Evolutionary conservation across 2,888 invertebrate genomes (phyloP), one percentile per base, ranked within the genome.

Genomic region (Cerastis rubricosa): DNA sequence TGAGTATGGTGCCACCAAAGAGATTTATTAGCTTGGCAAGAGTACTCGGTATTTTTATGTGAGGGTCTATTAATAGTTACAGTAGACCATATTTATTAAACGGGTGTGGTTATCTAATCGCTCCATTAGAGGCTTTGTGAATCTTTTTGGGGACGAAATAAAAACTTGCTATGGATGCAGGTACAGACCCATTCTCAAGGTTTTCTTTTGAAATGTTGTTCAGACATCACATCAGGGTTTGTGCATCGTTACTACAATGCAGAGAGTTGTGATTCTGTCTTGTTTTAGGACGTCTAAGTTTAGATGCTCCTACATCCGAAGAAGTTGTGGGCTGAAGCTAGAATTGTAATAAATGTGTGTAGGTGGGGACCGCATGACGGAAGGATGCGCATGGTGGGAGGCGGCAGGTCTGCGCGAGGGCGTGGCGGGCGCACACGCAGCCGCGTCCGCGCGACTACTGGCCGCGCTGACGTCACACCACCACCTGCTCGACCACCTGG

Each of bases 401-500:
- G 98, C 95, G 78, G 92, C 89, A 19, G 95, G 98, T 71, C 97
- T 99, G 82, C 98, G 98, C 90, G 97, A 97, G 61, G 98, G 98
- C 90, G 98, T 99, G 91, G 98, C 98, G 89, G 97, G 97, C 63
- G 98, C 99, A 43, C 99, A 99, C 94, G 97, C 97, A 86, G 98
- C 98, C 88, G 99, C 99, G 2, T 99, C 99, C 12, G 97, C 98
- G 78, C 98, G 98, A 83, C 98, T 99, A 66, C 97, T 99, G 83
- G 98, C 98, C 89, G 98, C 99, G 83, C 97, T 99, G 84, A 98
- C 98, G 88, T 97, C 98, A 84, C 98, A 99, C 88, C 99, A 99
- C 95, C 98, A 98, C 90, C 97, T 99, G 83, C 97, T 99, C 89
- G 98, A 99, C 93, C 99, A 99, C 95, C 97, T 99, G 71, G 98